Evolutionary conservation across 2,888 invertebrate genomes (phyloP).

Genomic region (Campaea margaritaria): DNA sequence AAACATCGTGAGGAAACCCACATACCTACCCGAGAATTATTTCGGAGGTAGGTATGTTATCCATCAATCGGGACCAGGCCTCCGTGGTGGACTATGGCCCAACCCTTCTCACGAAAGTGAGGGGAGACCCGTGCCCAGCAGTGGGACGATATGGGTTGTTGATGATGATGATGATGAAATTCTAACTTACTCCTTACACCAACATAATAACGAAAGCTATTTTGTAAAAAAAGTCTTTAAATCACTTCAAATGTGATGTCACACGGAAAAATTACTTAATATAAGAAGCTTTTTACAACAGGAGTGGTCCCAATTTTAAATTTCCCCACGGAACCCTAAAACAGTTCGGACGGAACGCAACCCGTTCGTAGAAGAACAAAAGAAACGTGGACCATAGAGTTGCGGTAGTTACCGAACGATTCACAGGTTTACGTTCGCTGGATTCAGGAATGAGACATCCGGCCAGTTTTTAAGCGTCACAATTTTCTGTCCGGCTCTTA

Average conservation of each 20-base stretch:
- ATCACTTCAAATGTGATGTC: not conserved
- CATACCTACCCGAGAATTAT: too few species aligned
- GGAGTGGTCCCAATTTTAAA: slow-evolving; percentile 21
- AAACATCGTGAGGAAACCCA: too few species aligned
- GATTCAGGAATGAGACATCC: slow-evolving; percentile 11
- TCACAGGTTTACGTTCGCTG: slow-evolving; percentile 26
- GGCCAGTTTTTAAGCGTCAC: not conserved
- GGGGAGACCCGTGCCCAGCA: too few species aligned
- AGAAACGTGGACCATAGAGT: slow-evolving; percentile 32
- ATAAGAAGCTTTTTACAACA: slow-evolving; percentile 18
- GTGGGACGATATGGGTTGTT: too few species aligned
- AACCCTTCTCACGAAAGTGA: too few species aligned
- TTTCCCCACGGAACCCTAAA: slow-evolving; percentile 25
- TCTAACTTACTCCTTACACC: too few species aligned
- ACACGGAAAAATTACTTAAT: not conserved
- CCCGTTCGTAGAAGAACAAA: slow-evolving; percentile 36
- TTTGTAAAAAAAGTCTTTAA: not conserved
- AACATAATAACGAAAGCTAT: not conserved
- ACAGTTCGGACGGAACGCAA: slow-evolving; percentile 13
- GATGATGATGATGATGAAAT: too few species aligned
- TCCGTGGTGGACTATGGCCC: too few species aligned
- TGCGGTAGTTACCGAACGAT: slow-evolving; percentile 31
- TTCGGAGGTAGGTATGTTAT: too few species aligned
- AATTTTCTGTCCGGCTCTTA: not conserved
- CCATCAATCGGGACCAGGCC: too few species aligned